Evolutionary conservation across 2,888 invertebrate genomes (phyloP).

Genomic region (Asteroscopus sphinx): DNA sequence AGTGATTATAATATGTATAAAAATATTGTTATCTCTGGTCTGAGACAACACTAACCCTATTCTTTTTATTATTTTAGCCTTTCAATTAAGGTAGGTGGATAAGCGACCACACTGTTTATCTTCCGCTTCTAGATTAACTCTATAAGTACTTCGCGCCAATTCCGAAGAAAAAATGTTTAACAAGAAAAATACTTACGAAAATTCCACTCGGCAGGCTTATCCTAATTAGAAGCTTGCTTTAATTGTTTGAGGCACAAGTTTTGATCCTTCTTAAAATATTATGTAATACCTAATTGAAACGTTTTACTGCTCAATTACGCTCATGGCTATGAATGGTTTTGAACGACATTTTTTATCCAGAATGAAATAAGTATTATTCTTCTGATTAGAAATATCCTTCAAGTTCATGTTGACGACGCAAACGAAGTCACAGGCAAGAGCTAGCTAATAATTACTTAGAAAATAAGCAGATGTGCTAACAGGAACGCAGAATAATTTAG

Average conservation of each 20-base stretch:
- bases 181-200: conserved; percentile 14
- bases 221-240: conserved; percentile 26
- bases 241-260: conserved; percentile 19
- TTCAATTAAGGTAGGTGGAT: not conserved
- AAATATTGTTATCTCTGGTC: conserved; percentile 1
- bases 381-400: too few relatives aligned
- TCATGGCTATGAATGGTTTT: too few relatives aligned
- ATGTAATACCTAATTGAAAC: too few relatives aligned
- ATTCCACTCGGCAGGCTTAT: conserved; percentile 8
- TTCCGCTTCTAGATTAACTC: conserved; percentile 20
- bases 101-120: conserved; percentile 3
- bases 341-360: too few relatives aligned
- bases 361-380: too few relatives aligned
- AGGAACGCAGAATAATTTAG: too few relatives aligned
- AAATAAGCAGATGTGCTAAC: too few relatives aligned
- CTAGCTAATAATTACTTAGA: too few relatives aligned
- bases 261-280: conserved; percentile 17
- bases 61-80: conserved; percentile 18
- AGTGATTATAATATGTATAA: conserved; percentile 12
- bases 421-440: too few relatives aligned
- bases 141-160: not conserved
- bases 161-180: conserved; percentile 13
- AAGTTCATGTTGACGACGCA: too few relatives aligned
- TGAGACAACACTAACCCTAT: not conserved
- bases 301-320: conserved; percentile 1